Conservation (phyloP, 1,140 invertebrate genomes). For the Panagrolaimus sp. region DNA sequence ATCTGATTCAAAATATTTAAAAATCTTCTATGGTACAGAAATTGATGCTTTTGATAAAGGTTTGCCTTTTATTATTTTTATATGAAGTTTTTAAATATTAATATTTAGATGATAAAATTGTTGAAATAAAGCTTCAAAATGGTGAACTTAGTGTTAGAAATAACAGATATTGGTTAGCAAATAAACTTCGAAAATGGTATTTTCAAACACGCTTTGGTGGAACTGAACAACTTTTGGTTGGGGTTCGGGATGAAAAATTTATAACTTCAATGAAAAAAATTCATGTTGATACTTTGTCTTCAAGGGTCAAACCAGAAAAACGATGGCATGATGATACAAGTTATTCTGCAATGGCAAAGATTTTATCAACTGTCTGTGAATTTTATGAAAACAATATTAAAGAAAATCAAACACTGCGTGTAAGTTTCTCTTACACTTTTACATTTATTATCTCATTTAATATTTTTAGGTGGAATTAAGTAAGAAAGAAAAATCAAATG, state of each 20-base stretch:
- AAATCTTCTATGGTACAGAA: background rate
- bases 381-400: too few species aligned
- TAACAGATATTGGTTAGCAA: too few species aligned
- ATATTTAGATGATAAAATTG: background rate
- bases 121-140: background rate
- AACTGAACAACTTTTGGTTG: background rate
- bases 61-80: background rate
- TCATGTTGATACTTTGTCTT: background rate
- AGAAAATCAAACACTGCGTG: too few species aligned
- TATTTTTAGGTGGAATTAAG: too few species aligned
- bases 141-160: too few species aligned
- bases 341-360: too few species aligned
- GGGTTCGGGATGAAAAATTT: background rate
- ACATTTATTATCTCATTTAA: too few species aligned
- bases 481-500: too few species aligned
- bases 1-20: background rate
- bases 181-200: background rate
- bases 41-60: conserved; percentile 8
- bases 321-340: background rate
- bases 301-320: background rate
- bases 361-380: too few species aligned
- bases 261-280: background rate
- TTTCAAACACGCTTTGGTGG: background rate
- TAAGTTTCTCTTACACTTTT: too few species aligned
- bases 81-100: background rate